phyloP scores from a whole-genome alignment of 2,888 invertebrate species.

The Lacanobia wlatinum region DNA sequence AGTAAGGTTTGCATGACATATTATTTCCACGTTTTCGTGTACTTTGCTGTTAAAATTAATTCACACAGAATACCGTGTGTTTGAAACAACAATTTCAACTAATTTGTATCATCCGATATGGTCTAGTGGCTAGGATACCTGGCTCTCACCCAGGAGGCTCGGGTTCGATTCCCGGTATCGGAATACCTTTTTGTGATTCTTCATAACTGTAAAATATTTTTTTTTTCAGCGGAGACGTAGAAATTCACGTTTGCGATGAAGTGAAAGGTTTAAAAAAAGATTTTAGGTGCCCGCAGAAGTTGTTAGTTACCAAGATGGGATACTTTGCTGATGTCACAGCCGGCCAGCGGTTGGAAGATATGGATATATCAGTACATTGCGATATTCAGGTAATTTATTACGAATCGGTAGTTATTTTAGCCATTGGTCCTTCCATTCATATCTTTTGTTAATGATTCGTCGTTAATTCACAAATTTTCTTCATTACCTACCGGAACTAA shows the following conservation, averaged over 20 bases:
- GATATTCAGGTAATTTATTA: conserved; percentile 94
- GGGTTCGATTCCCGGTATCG: conserved; percentile 92
- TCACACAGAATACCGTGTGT: background rate
- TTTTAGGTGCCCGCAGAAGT: conserved; percentile 96
- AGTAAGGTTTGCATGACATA: conserved; percentile 59
- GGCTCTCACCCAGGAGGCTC: conserved; percentile 93
- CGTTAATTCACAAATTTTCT: too few relatives aligned
- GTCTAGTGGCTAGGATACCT: conserved; percentile 94
- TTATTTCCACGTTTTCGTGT: too few relatives aligned
- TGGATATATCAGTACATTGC: conserved; percentile 99
- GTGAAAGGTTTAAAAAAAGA: conserved; percentile 97
- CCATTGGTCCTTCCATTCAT: background rate
- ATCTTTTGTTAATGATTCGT: too few relatives aligned
- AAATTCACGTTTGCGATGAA: conserved; percentile 99
- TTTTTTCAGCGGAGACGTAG: conserved; percentile 93
- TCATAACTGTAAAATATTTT: conserved; percentile 1
- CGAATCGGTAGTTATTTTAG: background rate
- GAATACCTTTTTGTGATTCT: conserved; percentile 69
- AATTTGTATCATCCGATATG: conserved; percentile 81
- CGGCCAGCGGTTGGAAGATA: conserved; percentile 95
- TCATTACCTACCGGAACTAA: too few relatives aligned
- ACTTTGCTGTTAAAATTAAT: background rate
- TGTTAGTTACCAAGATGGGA: conserved; percentile 97
- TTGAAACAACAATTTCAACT: conserved; percentile 24
- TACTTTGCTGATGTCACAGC: conserved; percentile 98